Evolutionary conservation across 2,888 invertebrate species (phyloP), one percentile per base, ranked within the genome.

Genomic region (Oxystoma pomonae): DNA sequence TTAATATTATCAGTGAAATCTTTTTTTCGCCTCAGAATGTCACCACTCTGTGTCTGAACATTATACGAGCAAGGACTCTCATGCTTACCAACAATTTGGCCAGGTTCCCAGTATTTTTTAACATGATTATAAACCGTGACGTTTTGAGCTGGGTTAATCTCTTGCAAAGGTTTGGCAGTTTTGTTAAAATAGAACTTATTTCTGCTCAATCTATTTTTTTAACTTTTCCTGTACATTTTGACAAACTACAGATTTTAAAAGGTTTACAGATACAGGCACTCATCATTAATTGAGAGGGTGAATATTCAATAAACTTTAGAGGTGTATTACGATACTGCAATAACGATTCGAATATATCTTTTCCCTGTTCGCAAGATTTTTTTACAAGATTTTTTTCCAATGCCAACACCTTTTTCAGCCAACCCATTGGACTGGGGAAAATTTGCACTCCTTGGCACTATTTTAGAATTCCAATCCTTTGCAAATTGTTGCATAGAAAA

Each of bases 391-490:
- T 50, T 50, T 50, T 50, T 50, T 50, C 50, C 50, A 50, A 50
- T 50, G n/a, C 12, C 9, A 9, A 50, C 50, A n/a, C 12, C 12
- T 50, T 50, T 50, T 50, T 50, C 12, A 62, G 16, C 55, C 49
- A 50, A 59, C 49, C 52, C 59, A 9, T 60, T 60, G n/a, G 61
- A 50, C 50, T 57, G 61, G n/a, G 60, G 60, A 21, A 12, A 55
- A n/a, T 55, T 57, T 18, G 61, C 56, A n/a, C 57, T 61, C 20
- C 57, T 61, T 61, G 50, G 57, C 20, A 60, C 2, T 51, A 61
- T 58, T 58, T 61, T 50, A 52, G 57, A 61, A 51, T 61, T 61
- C 61, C 58, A 61, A 9, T 61, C 21, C 52, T 58, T 61, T 5
- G 61, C 19, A 61, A 61, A 58, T 20, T 61, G 12, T 12, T 61